Percentiles rank a stretch among this genome's conserved stretches.
phyloP scores from a whole-genome alignment of 1,140 invertebrate genomes.

The Drosophila setifemur region DNA sequence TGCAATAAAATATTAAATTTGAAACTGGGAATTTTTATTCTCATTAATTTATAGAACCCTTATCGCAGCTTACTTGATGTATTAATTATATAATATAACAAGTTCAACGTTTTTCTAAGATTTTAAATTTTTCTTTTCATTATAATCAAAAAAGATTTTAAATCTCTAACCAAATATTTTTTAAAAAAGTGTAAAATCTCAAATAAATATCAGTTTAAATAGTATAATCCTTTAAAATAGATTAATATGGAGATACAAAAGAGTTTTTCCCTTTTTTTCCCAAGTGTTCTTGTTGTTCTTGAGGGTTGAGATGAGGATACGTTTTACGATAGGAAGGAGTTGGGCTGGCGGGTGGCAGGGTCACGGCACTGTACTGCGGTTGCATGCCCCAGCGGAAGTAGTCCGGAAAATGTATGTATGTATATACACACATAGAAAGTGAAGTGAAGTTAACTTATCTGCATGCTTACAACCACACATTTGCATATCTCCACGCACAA shows the following conservation, averaged over 20 bases:
- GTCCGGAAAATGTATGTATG: slow-evolving; percentile 45
- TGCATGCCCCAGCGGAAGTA: slow-evolving; percentile 56
- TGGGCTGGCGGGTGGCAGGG: slow-evolving; percentile 20
- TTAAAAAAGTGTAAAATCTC: no score
- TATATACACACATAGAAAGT: slow-evolving; percentile 49
- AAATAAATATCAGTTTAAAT: no score
- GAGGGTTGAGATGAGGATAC: not conserved
- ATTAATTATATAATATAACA: no score
- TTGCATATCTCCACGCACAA: slow-evolving; percentile 37
- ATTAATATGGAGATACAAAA: not conserved
- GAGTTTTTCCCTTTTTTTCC: not conserved
- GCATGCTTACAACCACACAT: slow-evolving; percentile 25
- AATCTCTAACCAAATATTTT: no score
- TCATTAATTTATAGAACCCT: no score
- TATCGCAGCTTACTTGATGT: no score
- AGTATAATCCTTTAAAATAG: not conserved
- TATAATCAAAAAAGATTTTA: no score
- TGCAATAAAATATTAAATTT: no score
- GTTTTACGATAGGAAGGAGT: not conserved
- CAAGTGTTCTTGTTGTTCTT: slow-evolving; percentile 10
- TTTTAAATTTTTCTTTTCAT: no score
- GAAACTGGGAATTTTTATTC: no score
- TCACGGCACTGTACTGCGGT: slow-evolving; percentile 26
- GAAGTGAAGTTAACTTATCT: slow-evolving; percentile 53
- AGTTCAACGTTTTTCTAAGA: no score